Percentiles rank a stretch among this genome's conserved stretches.
These are phyloP conservation scores for Anticlea derivata DNA, from an alignment of 2,888 invertebrate genomes.

Conservation along the genomic window DNA sequence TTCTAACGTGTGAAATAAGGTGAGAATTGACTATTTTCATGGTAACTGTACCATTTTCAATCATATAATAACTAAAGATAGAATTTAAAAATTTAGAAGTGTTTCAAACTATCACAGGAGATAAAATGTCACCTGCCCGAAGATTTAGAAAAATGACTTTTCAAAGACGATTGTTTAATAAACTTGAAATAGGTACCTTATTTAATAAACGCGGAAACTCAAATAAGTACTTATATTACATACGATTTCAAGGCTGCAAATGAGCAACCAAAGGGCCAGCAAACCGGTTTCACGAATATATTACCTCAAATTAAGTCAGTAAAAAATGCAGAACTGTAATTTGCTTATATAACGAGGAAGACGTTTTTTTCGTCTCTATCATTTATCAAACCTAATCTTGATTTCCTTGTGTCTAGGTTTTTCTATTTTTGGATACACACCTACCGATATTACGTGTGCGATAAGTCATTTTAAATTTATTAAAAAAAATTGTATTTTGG, in stretches of 20 bases:
- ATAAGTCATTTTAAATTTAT: no score
- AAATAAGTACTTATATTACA: constrained; percentile 12
- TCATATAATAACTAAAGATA: no score
- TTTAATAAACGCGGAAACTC: constrained; percentile 31
- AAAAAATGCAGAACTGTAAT: constrained; percentile 29
- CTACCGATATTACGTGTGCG: neutral
- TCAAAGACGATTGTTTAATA: no score
- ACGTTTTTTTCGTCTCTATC: constrained; percentile 25
- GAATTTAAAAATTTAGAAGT: no score
- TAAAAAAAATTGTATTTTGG: no score
- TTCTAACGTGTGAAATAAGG: no score
- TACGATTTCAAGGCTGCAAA: constrained; percentile 40
- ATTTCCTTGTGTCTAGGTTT: constrained; percentile 30
- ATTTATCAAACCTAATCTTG: constrained; percentile 29
- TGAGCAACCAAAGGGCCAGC: constrained; percentile 45
- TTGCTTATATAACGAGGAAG: constrained; percentile 33
- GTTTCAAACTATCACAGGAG: neutral
- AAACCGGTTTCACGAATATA: constrained; percentile 38
- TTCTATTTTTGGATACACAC: constrained; percentile 15
- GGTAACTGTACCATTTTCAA: no score
- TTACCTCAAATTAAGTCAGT: constrained; percentile 20
- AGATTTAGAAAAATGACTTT: neutral
- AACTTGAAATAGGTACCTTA: neutral
- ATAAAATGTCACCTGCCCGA: neutral
- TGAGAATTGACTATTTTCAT: no score